Evolutionary conservation across 92 coral and sea anemone genomes (phyloP).

Genomic region (Scolanthus callimorphus): DNA sequence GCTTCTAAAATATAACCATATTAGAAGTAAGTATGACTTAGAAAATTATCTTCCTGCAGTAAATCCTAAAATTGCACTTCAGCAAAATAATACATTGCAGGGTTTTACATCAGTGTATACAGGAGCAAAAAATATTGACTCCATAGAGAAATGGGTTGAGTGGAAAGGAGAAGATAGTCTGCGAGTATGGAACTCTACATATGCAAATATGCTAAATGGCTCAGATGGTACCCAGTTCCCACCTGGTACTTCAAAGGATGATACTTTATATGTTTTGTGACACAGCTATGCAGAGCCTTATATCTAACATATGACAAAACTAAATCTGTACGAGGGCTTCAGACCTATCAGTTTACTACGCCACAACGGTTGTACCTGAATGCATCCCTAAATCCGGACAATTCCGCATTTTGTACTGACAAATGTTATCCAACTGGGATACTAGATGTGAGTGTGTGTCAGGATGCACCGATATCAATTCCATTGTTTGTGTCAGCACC

Average conservation of each 20-base stretch:
- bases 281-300: slow-evolving; percentile 81
- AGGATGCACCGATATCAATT: slow-evolving; percentile 53
- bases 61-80: slow-evolving; percentile 59
- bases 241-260: slow-evolving; percentile 54
- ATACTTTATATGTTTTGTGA: slow-evolving; percentile 76
- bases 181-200: slow-evolving; percentile 62
- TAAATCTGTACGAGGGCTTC: slow-evolving; percentile 43
- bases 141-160: slow-evolving; percentile 42
- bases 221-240: slow-evolving; percentile 92
- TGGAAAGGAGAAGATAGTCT: slow-evolving; percentile 67
- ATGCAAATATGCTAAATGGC: slow-evolving; percentile 91
- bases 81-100: slow-evolving; percentile 65
- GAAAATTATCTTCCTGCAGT: slow-evolving; percentile 55
- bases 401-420: slow-evolving; percentile 70
- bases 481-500: slow-evolving; percentile 90
- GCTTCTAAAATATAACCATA: slow-evolving; percentile 41
- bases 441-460: slow-evolving; percentile 79
- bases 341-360: slow-evolving; percentile 50
- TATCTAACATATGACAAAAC: slow-evolving; percentile 43
- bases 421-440: slow-evolving; percentile 84
- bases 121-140: slow-evolving; percentile 53
- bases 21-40: slow-evolving; percentile 14
- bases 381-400: slow-evolving; percentile 64
- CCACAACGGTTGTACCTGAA: slow-evolving; percentile 61
- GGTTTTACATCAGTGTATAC: slow-evolving; percentile 68